These are phyloP conservation scores for Lithodes maja DNA, from an alignment of 2,888 invertebrate species.

Conservation along the genomic window DNA sequence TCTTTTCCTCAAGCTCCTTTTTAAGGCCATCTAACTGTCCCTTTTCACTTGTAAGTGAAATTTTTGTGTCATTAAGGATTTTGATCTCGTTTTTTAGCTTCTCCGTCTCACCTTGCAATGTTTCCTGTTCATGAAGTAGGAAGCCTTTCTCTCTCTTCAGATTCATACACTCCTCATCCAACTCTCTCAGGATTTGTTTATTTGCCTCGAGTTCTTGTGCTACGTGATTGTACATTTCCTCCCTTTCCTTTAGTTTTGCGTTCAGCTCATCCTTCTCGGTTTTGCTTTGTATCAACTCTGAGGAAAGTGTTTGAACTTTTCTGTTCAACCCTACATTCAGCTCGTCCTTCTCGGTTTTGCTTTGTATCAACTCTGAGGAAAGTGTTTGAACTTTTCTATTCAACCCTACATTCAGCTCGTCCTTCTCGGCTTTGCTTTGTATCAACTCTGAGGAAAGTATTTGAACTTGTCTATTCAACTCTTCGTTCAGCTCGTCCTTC, in stretches of 20 bases:
- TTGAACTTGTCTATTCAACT: not conserved
- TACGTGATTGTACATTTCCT: slow-evolving; percentile 8
- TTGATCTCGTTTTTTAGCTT: too few relatives aligned
- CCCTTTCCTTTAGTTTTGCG: not conserved
- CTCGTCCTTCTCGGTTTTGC: slow-evolving; percentile 34
- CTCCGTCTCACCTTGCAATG: not conserved
- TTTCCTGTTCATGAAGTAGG: not conserved
- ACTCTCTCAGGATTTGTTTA: not conserved
- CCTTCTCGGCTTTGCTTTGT: slow-evolving; percentile 29
- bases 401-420: slow-evolving; percentile 21
- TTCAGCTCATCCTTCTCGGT: slow-evolving; percentile 34
- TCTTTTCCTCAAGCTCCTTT: not conserved
- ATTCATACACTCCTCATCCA: not conserved
- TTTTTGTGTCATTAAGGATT: not conserved
- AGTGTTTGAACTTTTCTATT: not conserved
- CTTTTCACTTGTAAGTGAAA: not conserved
- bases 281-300: slow-evolving; percentile 19
- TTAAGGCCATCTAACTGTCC: not conserved
- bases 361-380: slow-evolving; percentile 9
- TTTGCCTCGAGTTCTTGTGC: not conserved
- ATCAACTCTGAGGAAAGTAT: not conserved
- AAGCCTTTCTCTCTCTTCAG: not conserved
- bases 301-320: not conserved
- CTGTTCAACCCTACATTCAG: slow-evolving; percentile 2
- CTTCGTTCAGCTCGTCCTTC: slow-evolving; percentile 34